Evolutionary conservation across 2,797 vertebrate genomes (phyloP).

Genomic region (Sciaenops ocellatus): DNA sequence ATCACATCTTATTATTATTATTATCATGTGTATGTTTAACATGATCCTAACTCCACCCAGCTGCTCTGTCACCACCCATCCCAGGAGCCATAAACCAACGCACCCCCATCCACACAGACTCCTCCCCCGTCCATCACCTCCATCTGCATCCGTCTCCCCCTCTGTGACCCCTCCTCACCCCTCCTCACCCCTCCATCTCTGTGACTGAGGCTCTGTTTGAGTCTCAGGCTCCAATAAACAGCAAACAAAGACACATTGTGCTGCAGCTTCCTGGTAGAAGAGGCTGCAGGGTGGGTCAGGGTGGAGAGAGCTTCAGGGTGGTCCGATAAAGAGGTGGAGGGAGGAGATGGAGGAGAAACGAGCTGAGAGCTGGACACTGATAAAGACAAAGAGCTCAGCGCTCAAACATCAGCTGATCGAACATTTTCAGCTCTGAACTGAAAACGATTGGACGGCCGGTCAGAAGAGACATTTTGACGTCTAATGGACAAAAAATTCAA

Average conservation of each 20-base stretch:
- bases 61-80: not conserved
- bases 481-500: no score
- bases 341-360: not conserved
- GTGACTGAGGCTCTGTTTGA: slow-evolving; percentile 51
- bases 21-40: not conserved
- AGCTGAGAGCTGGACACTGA: not conserved
- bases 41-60: not conserved
- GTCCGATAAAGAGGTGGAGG: slow-evolving; percentile 18
- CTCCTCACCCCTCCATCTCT: slow-evolving; percentile 8
- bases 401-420: no score
- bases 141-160: not conserved
- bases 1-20: no score
- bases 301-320: slow-evolving; percentile 7
- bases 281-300: not conserved
- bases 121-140: not conserved
- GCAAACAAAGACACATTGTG: slow-evolving; percentile 68
- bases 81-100: not conserved
- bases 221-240: slow-evolving; percentile 56
- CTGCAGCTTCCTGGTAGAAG: slow-evolving; percentile 46
- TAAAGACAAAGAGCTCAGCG: not conserved
- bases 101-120: not conserved
- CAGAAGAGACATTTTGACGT: no score
- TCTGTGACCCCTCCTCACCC: not conserved
- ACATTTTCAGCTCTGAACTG: no score
- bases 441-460: no score